A percentile compares a stretch with the other conserved stretches of the same genome.
These are phyloP conservation scores for Periophthalmus magnuspinnatus DNA, from an alignment of 2,797 vertebrate species.

Conservation along the genomic window DNA sequence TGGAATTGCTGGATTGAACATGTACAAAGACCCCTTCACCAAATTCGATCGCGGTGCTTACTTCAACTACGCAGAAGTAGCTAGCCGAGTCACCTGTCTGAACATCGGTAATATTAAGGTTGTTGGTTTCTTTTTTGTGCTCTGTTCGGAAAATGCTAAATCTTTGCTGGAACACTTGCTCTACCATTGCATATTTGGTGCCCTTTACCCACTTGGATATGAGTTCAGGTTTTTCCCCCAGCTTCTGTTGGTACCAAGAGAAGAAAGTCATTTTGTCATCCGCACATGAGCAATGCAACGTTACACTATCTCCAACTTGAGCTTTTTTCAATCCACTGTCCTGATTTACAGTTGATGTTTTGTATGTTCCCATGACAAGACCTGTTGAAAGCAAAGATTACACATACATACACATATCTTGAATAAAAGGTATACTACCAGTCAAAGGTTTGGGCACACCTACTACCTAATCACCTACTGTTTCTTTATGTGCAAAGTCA, in stretches of 20 bases:
- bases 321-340: constrained; percentile 29
- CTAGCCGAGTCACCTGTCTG: constrained; percentile 47
- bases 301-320: constrained; percentile 37
- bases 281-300: constrained; percentile 45
- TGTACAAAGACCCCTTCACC: constrained; percentile 56
- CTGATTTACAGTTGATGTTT: constrained; percentile 19
- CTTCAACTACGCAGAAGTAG: constrained; percentile 62
- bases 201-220: constrained; percentile 48
- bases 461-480: no score
- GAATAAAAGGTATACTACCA: background rate
- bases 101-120: constrained; percentile 51
- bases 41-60: constrained; percentile 47
- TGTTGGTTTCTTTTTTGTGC: background rate
- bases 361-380: background rate
- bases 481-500: no score
- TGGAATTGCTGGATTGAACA: constrained; percentile 35
- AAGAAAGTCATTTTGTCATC: constrained; percentile 33
- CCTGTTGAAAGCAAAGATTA: background rate
- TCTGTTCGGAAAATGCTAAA: constrained; percentile 15
- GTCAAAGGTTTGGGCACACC: no score
- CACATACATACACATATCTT: background rate
- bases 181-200: background rate
- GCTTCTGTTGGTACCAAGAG: constrained; percentile 65
- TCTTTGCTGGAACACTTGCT: constrained; percentile 10
- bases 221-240: constrained; percentile 53